Conservation (phyloP, 2,797 vertebrate species). For the Luscinia luscinia region DNA sequence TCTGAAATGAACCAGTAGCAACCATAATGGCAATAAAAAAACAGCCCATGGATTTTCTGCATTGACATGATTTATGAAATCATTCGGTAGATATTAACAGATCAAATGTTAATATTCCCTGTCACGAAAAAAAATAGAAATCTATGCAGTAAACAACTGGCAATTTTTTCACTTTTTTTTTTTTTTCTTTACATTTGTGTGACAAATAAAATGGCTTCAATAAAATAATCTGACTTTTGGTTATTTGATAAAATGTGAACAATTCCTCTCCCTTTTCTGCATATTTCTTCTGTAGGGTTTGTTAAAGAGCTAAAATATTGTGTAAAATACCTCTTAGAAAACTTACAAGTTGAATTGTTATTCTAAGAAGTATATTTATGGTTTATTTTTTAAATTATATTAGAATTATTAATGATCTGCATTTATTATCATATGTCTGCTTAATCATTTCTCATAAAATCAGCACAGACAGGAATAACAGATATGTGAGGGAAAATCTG, state of each 20-base stretch:
- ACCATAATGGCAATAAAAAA: neutral
- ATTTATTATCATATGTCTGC: neutral
- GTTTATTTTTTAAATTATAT: neutral
- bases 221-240: neutral
- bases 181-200: too few species aligned
- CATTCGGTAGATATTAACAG: neutral
- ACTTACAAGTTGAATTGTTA: neutral
- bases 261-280: neutral
- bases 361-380: neutral
- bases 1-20: neutral
- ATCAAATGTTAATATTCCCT: neutral
- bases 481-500: neutral
- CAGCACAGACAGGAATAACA: neutral
- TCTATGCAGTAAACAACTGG: neutral
- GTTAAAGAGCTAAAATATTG: neutral
- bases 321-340: neutral
- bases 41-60: neutral
- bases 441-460: conserved; percentile 2
- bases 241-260: neutral
- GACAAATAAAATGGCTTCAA: neutral
- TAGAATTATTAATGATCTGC: neutral
- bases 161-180: too few species aligned
- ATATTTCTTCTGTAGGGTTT: neutral
- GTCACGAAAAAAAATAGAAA: neutral
- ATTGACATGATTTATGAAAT: neutral